These are phyloP conservation scores for Pemphredon lugubris DNA, from an alignment of 2,888 invertebrate species.

Conservation along the genomic window DNA sequence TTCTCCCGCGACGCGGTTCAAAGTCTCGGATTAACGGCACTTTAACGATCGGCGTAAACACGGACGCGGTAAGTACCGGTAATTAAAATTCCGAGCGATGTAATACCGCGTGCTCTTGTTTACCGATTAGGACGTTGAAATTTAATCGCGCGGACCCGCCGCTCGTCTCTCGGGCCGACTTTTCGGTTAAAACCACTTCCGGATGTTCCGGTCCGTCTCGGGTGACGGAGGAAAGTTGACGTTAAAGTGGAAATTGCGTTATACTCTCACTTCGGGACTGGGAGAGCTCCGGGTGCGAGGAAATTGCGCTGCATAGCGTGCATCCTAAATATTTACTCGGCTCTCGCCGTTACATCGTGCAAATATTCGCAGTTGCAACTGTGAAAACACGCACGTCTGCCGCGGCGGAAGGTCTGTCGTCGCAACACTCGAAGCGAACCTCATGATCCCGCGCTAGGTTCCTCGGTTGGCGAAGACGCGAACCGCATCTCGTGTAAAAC, in stretches of 20 bases:
- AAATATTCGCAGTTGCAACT: slow-evolving; percentile 65
- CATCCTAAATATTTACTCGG: slow-evolving; percentile 69
- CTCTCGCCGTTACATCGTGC: slow-evolving; percentile 64
- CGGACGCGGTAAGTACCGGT: no score
- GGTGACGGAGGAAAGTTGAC: slow-evolving; percentile 47
- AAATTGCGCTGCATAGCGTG: slow-evolving; percentile 64
- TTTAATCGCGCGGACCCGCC: slow-evolving; percentile 12
- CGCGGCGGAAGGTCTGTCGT: slow-evolving; percentile 30
- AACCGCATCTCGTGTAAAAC: slow-evolving; percentile 31
- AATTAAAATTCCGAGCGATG: no score
- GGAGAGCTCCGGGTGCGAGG: slow-evolving; percentile 36
- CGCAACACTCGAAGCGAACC: slow-evolving; percentile 40
- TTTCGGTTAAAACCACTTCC: slow-evolving; percentile 36
- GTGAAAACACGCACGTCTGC: slow-evolving; percentile 61
- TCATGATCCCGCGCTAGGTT: slow-evolving; percentile 43
- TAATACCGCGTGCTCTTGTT: no score
- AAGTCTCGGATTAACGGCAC: no score
- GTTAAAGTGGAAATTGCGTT: slow-evolving; percentile 58
- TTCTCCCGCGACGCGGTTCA: no score
- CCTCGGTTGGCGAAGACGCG: slow-evolving; percentile 31
- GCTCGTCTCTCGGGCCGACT: no score
- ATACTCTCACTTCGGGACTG: slow-evolving; percentile 52
- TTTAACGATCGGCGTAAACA: no score
- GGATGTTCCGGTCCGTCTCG: slow-evolving; percentile 4
- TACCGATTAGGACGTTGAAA: not conserved